These are phyloP conservation scores for Cryptoleucopteryx plumbea DNA, from an alignment of 2,113 vertebrate species.

Conservation along the genomic window DNA sequence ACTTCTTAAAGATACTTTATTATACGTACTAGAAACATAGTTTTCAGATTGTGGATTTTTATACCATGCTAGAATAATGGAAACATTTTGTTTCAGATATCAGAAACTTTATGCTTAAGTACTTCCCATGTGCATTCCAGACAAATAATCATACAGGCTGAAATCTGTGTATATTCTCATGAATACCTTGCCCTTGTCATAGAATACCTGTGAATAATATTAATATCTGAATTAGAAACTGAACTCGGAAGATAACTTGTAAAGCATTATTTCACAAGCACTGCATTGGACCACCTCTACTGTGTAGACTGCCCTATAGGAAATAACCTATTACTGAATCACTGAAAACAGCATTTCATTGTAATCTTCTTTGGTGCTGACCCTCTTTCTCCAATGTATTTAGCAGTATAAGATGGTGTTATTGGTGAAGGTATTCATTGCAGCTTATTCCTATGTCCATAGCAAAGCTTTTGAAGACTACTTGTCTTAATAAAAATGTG, in stretches of 20 bases:
- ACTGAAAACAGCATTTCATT: not conserved
- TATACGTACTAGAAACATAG: not conserved
- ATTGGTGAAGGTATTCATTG: not conserved
- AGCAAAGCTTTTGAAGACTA: not conserved
- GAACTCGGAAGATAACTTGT: not conserved
- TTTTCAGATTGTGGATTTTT: not conserved
- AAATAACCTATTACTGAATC: not conserved
- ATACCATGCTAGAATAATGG: not conserved
- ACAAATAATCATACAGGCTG: not conserved
- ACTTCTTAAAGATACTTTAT: not conserved
- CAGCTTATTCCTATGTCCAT: not conserved
- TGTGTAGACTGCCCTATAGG: not conserved
- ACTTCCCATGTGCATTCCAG: not conserved
- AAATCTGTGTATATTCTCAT: not conserved
- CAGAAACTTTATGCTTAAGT: not conserved
- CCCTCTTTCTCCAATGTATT: not conserved
- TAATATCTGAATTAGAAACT: not conserved
- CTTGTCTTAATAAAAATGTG: not conserved
- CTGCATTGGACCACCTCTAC: not conserved
- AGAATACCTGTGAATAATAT: not conserved
- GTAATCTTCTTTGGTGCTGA: not conserved
- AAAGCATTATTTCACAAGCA: not conserved
- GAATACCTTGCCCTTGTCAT: not conserved
- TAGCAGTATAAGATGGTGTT: not conserved
- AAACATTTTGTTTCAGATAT: not conserved